phyloP scores from a whole-genome alignment of 2,113 vertebrate genomes.

The Chamaea fasciata region DNA sequence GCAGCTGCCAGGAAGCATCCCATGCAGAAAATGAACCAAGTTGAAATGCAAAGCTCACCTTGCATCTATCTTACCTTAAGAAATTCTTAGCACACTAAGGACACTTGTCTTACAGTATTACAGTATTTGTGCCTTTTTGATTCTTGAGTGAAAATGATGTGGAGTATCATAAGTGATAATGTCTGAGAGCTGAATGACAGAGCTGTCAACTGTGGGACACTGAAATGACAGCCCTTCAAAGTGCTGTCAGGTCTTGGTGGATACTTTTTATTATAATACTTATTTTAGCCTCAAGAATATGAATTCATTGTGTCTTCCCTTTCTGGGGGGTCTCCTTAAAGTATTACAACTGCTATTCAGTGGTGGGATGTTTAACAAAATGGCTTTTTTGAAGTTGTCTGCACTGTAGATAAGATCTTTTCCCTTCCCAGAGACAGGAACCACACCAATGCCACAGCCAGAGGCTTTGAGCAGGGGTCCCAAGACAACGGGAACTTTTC shows the following conservation, averaged over 20 bases:
- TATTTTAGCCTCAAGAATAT: neutral
- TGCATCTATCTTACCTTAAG: neutral
- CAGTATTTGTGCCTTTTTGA: neutral
- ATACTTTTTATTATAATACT: neutral
- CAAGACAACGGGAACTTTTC: neutral
- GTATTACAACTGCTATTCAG: neutral
- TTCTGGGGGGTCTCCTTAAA: neutral
- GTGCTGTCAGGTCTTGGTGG: neutral
- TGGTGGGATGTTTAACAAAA: neutral
- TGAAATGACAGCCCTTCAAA: neutral
- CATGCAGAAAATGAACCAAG: neutral
- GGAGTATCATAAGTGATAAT: neutral
- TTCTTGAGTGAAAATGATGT: accelerated
- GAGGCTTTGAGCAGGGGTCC: neutral
- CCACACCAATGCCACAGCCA: neutral
- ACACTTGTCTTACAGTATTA: neutral
- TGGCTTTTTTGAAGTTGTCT: neutral
- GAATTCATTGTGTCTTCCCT: neutral
- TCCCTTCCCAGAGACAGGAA: neutral
- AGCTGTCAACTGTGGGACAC: neutral
- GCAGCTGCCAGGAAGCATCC: neutral
- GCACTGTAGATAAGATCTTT: neutral
- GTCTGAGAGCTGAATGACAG: neutral
- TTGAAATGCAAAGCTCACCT: neutral
- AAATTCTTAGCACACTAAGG: neutral